Percentiles rank a stretch among this genome's conserved stretches.
Evolutionary conservation across 2,113 vertebrate genomes (phyloP).

Genomic region (Thamnophis sirtalis): DNA sequence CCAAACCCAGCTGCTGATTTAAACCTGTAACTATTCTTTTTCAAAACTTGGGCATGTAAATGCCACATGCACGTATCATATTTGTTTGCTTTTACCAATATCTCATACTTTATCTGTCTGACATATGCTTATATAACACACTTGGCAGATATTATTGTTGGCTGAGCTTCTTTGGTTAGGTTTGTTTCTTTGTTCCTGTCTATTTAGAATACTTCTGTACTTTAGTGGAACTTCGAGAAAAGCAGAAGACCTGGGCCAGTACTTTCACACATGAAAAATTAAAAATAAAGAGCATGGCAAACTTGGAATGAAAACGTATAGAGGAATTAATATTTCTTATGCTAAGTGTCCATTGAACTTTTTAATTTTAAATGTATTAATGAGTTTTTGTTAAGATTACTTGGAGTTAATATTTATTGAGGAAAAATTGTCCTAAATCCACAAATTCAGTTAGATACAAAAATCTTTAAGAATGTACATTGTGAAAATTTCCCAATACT

Average conservation of each 20-base stretch:
- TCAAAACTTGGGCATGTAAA: neutral
- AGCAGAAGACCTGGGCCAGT: neutral
- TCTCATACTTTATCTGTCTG: neutral
- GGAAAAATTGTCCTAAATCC: neutral
- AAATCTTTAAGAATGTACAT: neutral
- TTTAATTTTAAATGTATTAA: neutral
- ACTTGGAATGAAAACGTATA: neutral
- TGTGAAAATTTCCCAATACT: neutral
- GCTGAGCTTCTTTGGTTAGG: neutral
- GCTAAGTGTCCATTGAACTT: neutral
- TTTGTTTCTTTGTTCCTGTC: neutral
- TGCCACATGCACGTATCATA: neutral
- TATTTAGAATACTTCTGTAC: neutral
- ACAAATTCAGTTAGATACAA: neutral
- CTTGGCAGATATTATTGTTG: neutral
- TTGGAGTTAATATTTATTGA: neutral
- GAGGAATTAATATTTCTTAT: neutral
- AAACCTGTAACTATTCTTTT: neutral
- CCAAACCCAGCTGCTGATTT: neutral
- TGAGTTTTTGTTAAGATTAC: conserved; percentile 4
- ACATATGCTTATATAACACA: neutral
- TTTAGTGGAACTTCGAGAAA: neutral
- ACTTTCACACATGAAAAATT: neutral
- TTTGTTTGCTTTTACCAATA: neutral
- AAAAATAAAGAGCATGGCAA: neutral